Evolutionary conservation across 2,797 vertebrate genomes (phyloP).

Genomic region (Gastrophryne carolinensis): DNA sequence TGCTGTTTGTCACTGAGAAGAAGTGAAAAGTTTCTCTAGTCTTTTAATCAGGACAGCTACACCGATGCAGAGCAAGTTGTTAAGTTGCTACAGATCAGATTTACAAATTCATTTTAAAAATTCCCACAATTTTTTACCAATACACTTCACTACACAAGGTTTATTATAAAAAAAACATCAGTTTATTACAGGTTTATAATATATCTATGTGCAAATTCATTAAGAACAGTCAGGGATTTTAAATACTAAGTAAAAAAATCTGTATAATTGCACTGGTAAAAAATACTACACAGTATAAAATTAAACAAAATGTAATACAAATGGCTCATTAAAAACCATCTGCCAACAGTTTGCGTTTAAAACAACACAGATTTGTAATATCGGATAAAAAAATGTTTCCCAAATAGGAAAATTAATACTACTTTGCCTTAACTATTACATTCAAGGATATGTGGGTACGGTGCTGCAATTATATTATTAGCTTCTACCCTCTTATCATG

Average conservation of each 20-base stretch:
- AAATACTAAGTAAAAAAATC: slow-evolving; percentile 72
- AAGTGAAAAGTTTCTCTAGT: no score
- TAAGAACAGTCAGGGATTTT: slow-evolving; percentile 72
- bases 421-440: slow-evolving; percentile 64
- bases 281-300: slow-evolving; percentile 66
- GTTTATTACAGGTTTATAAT: slow-evolving; percentile 80
- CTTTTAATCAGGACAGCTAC: no score
- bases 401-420: slow-evolving; percentile 58
- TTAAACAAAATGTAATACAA: slow-evolving; percentile 61
- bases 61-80: no score
- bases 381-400: slow-evolving; percentile 59
- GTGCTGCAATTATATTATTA: no score
- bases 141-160: slow-evolving; percentile 23
- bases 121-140: no score
- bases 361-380: slow-evolving; percentile 45
- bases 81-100: no score
- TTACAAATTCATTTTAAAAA: no score
- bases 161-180: slow-evolving; percentile 69
- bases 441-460: slow-evolving; percentile 68
- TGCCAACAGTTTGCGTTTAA: slow-evolving; percentile 61
- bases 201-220: slow-evolving; percentile 80
- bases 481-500: background rate
- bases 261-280: slow-evolving; percentile 73
- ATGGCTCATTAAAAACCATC: slow-evolving; percentile 53
- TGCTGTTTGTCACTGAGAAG: no score